phyloP scores from a whole-genome alignment of 2,113 vertebrate genomes.

The Gorsachius goisagi region DNA sequence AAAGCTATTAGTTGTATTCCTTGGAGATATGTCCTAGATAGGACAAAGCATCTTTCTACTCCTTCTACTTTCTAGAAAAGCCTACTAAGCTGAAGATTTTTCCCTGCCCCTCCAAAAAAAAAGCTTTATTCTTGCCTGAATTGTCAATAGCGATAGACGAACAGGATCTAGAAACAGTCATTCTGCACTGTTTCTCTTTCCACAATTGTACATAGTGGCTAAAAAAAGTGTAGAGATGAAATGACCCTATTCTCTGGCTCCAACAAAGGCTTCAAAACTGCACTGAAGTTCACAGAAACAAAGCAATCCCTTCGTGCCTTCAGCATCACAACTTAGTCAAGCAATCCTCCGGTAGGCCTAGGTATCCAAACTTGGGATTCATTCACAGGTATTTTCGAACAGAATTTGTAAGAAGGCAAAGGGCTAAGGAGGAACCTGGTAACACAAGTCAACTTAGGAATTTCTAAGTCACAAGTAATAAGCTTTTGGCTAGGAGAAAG shows the following conservation, averaged over 20 bases:
- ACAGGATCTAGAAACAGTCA: not conserved
- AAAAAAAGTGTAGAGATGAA: not conserved
- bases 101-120: not conserved
- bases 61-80: slow-evolving; percentile 8
- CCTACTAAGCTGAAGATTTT: not conserved
- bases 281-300: not conserved
- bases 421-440: not conserved
- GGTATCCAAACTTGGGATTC: not conserved
- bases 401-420: not conserved
- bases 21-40: not conserved
- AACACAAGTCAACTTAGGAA: not conserved
- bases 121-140: not conserved
- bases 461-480: not conserved
- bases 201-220: not conserved
- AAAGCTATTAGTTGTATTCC: not conserved
- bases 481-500: not conserved
- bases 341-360: not conserved
- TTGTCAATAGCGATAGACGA: not conserved
- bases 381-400: not conserved
- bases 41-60: not conserved
- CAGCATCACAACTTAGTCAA: not conserved
- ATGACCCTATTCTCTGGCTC: not conserved
- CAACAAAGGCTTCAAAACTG: not conserved
- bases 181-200: not conserved
- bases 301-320: not conserved